phyloP scores from a whole-genome alignment of 1,140 invertebrate species.

The Drosophila parvula region DNA sequence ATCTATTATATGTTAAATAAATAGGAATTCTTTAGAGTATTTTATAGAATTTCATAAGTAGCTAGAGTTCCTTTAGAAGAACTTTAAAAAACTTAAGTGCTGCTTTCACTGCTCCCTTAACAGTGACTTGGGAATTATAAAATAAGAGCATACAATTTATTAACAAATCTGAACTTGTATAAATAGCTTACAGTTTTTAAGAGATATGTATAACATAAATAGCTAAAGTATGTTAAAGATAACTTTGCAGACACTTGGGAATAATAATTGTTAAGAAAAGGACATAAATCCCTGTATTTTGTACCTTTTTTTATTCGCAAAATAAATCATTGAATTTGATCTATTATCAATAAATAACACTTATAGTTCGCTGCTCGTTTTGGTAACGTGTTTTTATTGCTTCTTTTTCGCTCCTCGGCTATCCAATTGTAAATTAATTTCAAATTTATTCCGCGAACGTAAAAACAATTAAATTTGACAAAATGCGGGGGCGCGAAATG shows the following conservation, averaged over 20 bases:
- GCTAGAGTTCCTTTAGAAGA: too few species aligned
- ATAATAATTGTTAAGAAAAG: background rate
- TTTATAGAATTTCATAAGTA: too few species aligned
- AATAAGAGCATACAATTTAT: too few species aligned
- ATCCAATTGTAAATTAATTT: conserved; percentile 44
- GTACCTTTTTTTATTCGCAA: background rate
- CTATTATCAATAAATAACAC: conserved; percentile 1
- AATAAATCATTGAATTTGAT: background rate
- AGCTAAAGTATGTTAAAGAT: too few species aligned
- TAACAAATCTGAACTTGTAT: too few species aligned
- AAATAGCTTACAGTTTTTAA: too few species aligned
- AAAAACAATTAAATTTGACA: conserved; percentile 71
- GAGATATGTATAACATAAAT: too few species aligned
- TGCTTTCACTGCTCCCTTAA: too few species aligned
- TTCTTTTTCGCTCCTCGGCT: background rate
- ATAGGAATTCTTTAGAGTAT: too few species aligned
- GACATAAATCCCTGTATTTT: background rate
- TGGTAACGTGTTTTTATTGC: background rate
- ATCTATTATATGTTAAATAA: too few species aligned
- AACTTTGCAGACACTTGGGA: background rate
- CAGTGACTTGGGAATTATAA: too few species aligned
- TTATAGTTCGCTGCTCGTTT: background rate
- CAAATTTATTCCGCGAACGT: conserved; percentile 51
- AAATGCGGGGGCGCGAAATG: conserved; percentile 45
- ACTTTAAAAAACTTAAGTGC: too few species aligned